Base-by-base conservation (phyloP, 2,888 invertebrate genomes). In the Conomelus anceps region DNA sequence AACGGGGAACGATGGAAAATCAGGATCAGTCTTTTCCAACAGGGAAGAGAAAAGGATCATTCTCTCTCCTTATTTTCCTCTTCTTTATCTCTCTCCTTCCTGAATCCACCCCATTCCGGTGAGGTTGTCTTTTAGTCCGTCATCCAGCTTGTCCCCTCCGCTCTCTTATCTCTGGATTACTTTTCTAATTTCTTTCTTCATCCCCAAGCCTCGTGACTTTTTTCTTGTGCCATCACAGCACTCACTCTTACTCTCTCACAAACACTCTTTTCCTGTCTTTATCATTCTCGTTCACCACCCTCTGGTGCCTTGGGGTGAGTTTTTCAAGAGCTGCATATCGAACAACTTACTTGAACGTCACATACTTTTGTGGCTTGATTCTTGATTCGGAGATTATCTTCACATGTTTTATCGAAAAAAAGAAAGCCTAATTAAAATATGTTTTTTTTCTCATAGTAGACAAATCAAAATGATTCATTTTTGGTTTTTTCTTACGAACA, bases 181-280 rank as follows among this genome's bases (percentile, higher is more conserved):
- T 88, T 88, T 88, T 88, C 88, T 88, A 88, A 88, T 88, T 88
- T 88, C 88, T 88, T 88, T 88, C 84, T 88, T 86, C 86, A 86
- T 86, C 86, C 86, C 86, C n/a, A n/a, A 4, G 26, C 26, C 26
- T 26, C 26, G 26, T 9, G n/a, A 9, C n/a, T 63, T 63, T 63
- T 63, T 63, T 63, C 63, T 63, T 63, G 13, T 63, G 13, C 63
- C 63, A 63, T 63, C 13, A 63, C 63, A n/a, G n/a, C n/a, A n/a
- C n/a, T n/a, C n/a, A n/a, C 63, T 20, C 7, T 7, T 26, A 26
- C 26, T 4, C 63, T 63, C 63, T 63, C 63, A 63, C 63, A n/a
- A n/a, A n/a, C n/a, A n/a, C n/a, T n/a, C n/a, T n/a, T n/a, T n/a
- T n/a, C n/a, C n/a, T n/a, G n/a, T 63, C n/a, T n/a, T 7, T 26